A percentile compares a stretch with the other conserved stretches of the same genome.
Conservation (phyloP, 1,140 invertebrate genomes). For the Aethina tumida region DNA sequence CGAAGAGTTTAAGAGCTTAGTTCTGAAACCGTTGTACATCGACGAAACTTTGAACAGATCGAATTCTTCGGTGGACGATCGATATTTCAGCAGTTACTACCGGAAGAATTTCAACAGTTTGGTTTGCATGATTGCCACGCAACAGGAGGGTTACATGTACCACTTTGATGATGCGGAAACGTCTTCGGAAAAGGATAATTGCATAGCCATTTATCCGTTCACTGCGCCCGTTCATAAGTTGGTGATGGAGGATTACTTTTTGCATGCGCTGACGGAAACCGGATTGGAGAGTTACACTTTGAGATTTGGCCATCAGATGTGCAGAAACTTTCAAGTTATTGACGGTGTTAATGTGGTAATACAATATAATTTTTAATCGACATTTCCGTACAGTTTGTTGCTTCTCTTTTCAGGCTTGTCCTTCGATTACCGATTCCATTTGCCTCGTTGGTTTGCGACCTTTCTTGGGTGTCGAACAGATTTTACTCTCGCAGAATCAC, state of each 20-base stretch:
- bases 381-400: background rate
- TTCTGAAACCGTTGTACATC: conserved; percentile 33
- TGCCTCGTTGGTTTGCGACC: conserved; percentile 62
- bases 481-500: conserved; percentile 50
- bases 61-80: conserved; percentile 11
- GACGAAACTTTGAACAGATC: conserved; percentile 24
- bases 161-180: conserved; percentile 36
- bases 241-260: conserved; percentile 53
- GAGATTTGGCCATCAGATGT: conserved; percentile 48
- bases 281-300: conserved; percentile 72
- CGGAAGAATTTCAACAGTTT: conserved; percentile 25
- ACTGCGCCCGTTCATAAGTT: conserved; percentile 58
- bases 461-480: conserved; percentile 58
- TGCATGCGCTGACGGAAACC: conserved; percentile 66
- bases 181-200: conserved; percentile 25
- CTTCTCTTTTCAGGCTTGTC: conserved; percentile 38
- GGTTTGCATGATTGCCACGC: conserved; percentile 40
- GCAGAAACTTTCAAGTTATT: conserved; percentile 27
- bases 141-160: conserved; percentile 49
- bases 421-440: conserved; percentile 51
- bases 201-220: conserved; percentile 49
- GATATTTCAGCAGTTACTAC: conserved; percentile 23
- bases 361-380: conserved; percentile 3
- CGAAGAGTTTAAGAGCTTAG: conserved; percentile 35
- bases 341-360: conserved; percentile 29